Evolutionary conservation across 2,888 invertebrate genomes (phyloP), one percentile per base, ranked within the genome.

Genomic region (Eulithis testata): DNA sequence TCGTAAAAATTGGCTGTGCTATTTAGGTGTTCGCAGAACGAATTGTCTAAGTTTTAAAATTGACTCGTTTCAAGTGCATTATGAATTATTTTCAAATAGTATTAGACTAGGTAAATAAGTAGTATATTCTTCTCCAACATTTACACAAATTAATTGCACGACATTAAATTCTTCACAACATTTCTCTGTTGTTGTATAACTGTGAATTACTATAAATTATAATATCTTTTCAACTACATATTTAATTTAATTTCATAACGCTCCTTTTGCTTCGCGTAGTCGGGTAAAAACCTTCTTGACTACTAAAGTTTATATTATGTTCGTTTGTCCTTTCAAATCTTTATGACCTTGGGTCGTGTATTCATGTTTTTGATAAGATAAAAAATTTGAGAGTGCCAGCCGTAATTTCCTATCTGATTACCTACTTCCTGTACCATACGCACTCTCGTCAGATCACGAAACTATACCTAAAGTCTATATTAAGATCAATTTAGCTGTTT

Each of bases 101-200:
- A 40, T 45, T n/a, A 52, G 12, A 12, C 4, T 49, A 21, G 2
- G 21, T 21, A 21, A 21, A 21, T 21, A 21, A 21, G 21, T 21
- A 21, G 21, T 21, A 37, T 57, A 36, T 40, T 45, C n/a, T 57
- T 47, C 3, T 31, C 53, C 45, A 57, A 52, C 47, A 63, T 37
- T 54, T 51, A 52, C 49, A 62, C 36, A 40, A 62, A 56, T 53
- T 47, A 57, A 57, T 52, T 54, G 58, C 58, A 63, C 57, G 63
- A 47, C 58, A 63, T 63, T 54, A 14, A 54, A 31, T 37, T 45
- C 12, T 54, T 53, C 59, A 54, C 51, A 53, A 53, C 58, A 54
- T 51, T 56, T 63, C 43, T 63, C 8, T 53, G 52, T 52, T 45
- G 21, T 37, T 37, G 8, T 60, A 45, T 60, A 12, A 51, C 14